Base-by-base conservation (phyloP, 2,888 invertebrate species). In the Zhengitettix transpicula region DNA sequence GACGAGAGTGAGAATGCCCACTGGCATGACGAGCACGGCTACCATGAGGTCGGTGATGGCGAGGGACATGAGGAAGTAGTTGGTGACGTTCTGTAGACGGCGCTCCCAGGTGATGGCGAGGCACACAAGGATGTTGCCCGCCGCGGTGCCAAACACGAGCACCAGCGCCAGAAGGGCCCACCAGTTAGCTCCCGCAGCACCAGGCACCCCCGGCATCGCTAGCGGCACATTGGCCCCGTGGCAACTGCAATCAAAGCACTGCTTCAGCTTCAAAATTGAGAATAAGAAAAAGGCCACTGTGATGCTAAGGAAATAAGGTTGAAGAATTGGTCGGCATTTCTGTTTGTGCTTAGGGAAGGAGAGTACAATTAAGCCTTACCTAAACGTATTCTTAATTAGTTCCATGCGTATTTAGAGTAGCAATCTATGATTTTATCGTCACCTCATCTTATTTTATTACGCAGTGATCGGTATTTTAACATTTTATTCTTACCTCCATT, bases 41-140 rank as follows among this genome's bases (percentile, higher is more conserved):
- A 97, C 95, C 78, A 97, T 84, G 56, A 96, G 80, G 75, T 97
- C 97, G 14, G 96, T 96, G 65, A 96, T 87, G 58, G 96, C 95
- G 70, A 97, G 74, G 9, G 95, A 96, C 85, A 96, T 89, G 69
- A 97, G 79, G 71, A 97, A 97, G 74, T 95, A 96, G 75, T 97
- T 97, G 68, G 96, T 97, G 62, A 95, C 93, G 78, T 94, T 97
- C 75, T 97, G 96, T 62, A 97, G 77, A 15, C 94, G 80, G 60
- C 90, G 81, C 72, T 97, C 96, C 82, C 89, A 84, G 64, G 87
- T 85, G 68, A 97, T 94, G 40, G 97, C 96, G 67, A 95, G 74
- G 69, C 95, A 96, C 56, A 97, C 97, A 62, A 97, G 76, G 52
- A 93, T 88, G 75, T 97, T 97, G 1, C 96, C 96, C 2, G 90